Evolutionary conservation across 37 sponge, comb jelly and placozoan genomes (phyloP).

Genomic region (Crambe crambe): DNA sequence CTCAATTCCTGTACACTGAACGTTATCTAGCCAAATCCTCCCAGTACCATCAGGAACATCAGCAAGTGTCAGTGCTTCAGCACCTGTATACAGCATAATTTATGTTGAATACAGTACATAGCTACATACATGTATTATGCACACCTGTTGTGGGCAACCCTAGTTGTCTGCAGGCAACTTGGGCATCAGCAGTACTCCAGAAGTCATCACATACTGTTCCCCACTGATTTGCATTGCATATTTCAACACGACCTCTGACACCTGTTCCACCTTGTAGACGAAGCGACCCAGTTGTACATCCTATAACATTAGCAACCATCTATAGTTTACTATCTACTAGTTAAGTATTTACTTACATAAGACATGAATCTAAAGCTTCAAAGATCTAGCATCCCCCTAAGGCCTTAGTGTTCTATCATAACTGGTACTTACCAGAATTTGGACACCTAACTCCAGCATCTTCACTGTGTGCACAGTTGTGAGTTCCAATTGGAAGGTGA

Average conservation of each 20-base stretch:
- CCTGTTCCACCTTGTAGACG: slow-evolving; percentile 11
- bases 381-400: no score
- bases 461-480: slow-evolving; percentile 46
- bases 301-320: no score
- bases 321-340: no score
- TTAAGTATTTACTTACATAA: no score
- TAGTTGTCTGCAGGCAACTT: slow-evolving; percentile 45
- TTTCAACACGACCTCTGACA: slow-evolving; percentile 40
- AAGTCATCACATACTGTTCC: slow-evolving; percentile 63
- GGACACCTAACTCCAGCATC: slow-evolving; percentile 66
- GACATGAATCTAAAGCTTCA: no score
- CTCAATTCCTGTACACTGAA: slow-evolving; percentile 5
- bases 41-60: slow-evolving; percentile 3
- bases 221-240: slow-evolving; percentile 45
- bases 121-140: no score
- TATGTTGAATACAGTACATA: no score
- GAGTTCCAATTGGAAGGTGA: slow-evolving; percentile 6
- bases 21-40: slow-evolving; percentile 7
- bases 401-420: no score
- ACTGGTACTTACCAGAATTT: no score
- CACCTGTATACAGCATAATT: not conserved
- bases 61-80: not conserved
- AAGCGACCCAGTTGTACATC: slow-evolving; percentile 15
- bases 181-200: slow-evolving; percentile 29
- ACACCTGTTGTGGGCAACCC: slow-evolving; percentile 11